Base-by-base conservation (phyloP, 2,888 invertebrate genomes). In the Tryphoninae sp. region DNA sequence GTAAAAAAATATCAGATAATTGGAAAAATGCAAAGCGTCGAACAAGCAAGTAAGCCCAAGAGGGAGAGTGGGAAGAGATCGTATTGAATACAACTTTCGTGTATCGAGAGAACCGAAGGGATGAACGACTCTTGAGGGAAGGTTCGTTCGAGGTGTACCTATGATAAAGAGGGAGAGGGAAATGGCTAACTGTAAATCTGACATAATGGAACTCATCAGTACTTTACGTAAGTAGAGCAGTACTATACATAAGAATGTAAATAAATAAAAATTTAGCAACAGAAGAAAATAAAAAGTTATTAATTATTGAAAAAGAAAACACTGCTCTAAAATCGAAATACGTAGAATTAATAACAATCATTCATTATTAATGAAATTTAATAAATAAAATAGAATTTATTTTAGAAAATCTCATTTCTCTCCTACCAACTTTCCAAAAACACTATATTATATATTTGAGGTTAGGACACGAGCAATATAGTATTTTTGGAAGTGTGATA, bases 1-100 rank as follows among this genome's bases (percentile, higher is more conserved):
- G 61, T 61, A 61, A 61, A 59, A 59, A 67, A 49, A 33, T 75
- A 59, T 67, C 65, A 19, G 22, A 59, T 61, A 26, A 58, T 75
- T 58, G 67, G 59, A 59, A 67, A 75, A 75, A 61, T 61, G 61
- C 33, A 33, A 45, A 68, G 33, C 40, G 53, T 53, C n/a, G 22
- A 51, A 23, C 49, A 26, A 11, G 49, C 23, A 11, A 55, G 22
- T 16, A 0, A n/a, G 26, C 22, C 40, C 3, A 23, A 13, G 45
- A 13, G 11, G 45, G 9, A 45, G 45, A 45, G 13, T 45, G 45
- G 13, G 45, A 45, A 45, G 45, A 45, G 45, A 7, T 13, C 16
- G 55, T 8, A 55, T 55, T 55, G 8, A 55, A 55, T 55, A 9
- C 55, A 55, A 55, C 8, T 19, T 13, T 13, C 45, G 13, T 3